phyloP scores from a whole-genome alignment of 2,113 vertebrate species.

The Ibidorhyncha struthersii region DNA sequence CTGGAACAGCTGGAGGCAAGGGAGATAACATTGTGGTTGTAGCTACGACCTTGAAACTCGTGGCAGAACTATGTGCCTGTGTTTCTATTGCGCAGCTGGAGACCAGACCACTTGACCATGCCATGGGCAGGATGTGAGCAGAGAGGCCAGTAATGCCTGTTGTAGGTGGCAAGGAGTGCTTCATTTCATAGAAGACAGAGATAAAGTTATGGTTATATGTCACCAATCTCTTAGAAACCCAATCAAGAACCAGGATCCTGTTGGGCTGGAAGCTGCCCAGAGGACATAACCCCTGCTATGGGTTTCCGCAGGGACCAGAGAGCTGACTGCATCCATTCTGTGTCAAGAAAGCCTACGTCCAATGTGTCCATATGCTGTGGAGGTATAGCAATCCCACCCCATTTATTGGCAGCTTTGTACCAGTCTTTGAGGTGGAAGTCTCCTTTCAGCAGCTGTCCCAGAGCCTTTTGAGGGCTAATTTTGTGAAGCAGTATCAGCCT shows the following conservation, averaged over 20 bases:
- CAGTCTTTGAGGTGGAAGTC: not conserved
- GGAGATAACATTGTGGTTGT: not conserved
- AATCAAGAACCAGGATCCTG: not conserved
- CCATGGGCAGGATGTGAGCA: not conserved
- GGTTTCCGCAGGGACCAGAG: not conserved
- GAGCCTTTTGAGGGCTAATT: not conserved
- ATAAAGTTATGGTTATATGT: not conserved
- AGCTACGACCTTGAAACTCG: not conserved
- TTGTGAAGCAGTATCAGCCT: not conserved
- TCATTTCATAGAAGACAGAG: not conserved
- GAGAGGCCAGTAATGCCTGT: not conserved
- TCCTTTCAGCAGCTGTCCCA: not conserved
- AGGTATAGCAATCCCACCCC: not conserved
- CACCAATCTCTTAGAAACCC: not conserved
- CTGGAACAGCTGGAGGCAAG: not conserved
- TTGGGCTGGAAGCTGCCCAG: not conserved
- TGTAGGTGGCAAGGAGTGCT: not conserved
- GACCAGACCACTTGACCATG: not conserved
- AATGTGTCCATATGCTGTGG: not conserved
- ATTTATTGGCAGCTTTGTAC: not conserved
- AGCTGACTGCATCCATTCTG: not conserved
- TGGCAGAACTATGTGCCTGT: not conserved
- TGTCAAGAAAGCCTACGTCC: not conserved
- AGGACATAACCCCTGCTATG: not conserved
- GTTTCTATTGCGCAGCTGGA: not conserved